phyloP scores from a whole-genome alignment of 1,140 invertebrate genomes.

The Megalopta genalis region DNA sequence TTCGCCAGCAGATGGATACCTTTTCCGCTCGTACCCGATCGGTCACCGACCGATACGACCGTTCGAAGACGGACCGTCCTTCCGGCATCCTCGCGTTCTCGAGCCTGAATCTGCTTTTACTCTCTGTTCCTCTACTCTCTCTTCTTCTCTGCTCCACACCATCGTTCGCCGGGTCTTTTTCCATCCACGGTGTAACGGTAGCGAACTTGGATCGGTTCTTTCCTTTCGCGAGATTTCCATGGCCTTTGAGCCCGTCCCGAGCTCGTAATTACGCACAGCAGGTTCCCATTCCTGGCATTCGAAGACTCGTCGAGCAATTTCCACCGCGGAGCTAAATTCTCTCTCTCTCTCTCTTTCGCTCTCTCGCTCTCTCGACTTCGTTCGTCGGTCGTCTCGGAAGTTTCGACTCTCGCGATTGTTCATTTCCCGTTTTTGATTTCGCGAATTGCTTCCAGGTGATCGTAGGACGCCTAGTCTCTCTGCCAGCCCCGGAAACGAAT shows the following conservation, averaged over 20 bases:
- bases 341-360: too few species aligned
- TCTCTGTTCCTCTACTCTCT: too few species aligned
- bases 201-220: conserved; percentile 22
- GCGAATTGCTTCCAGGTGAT: conserved; percentile 3
- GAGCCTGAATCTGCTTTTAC: too few species aligned
- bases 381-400: conserved; percentile 8
- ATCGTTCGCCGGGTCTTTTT: not conserved
- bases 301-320: not conserved
- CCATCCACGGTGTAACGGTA: too few species aligned
- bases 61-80: too few species aligned
- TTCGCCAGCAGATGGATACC: too few species aligned
- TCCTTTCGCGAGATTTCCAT: conserved; percentile 28
- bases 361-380: not conserved
- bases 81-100: too few species aligned
- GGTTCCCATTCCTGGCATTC: conserved; percentile 1
- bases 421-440: not conserved
- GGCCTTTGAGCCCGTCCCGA: conserved; percentile 15
- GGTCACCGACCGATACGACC: too few species aligned
- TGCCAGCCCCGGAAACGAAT: not conserved
- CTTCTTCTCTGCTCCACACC: too few species aligned
- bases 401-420: conserved; percentile 7
- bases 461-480: not conserved
- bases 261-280: conserved; percentile 7
- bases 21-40: too few species aligned
- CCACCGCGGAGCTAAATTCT: too few species aligned